Evolutionary conservation across 2,888 invertebrate genomes (phyloP).

Genomic region (Ashinkailepas kermadecensis): DNA sequence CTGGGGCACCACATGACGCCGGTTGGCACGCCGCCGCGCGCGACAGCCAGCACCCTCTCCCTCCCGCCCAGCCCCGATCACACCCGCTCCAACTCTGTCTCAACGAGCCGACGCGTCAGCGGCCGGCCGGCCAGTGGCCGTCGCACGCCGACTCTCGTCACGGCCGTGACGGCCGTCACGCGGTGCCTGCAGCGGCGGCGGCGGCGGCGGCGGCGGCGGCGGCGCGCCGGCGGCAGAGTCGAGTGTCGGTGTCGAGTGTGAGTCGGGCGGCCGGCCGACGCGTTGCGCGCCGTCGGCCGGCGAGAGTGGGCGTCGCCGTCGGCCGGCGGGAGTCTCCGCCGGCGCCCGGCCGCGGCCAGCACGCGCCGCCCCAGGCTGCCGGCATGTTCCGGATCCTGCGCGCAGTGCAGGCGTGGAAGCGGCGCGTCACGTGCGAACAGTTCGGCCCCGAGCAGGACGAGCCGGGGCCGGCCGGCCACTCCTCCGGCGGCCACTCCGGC

Average conservation of each 20-base stretch:
- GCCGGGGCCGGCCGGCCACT: neutral
- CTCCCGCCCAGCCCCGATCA: no score
- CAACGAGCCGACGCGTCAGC: no score
- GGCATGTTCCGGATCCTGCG: neutral
- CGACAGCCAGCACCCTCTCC: no score
- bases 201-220: neutral
- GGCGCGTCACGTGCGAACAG: neutral
- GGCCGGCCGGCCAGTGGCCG: neutral
- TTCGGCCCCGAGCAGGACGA: conserved; percentile 11
- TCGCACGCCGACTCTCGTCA: neutral
- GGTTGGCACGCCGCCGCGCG: no score
- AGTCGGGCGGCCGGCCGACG: no score
- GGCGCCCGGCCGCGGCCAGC: neutral
- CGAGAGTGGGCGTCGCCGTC: neutral
- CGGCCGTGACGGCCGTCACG: no score
- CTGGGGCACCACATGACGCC: no score
- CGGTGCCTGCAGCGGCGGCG: no score
- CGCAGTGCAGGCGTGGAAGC: conserved; percentile 1
- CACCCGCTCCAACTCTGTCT: no score
- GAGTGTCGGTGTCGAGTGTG: no score
- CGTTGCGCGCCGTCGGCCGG: neutral
- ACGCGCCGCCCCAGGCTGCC: neutral
- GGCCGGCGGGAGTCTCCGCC: neutral
- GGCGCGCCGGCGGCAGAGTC: no score
- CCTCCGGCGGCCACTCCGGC: no score